phyloP scores from a whole-genome alignment of 2,888 invertebrate genomes.

The Neuroscelio doddi region DNA sequence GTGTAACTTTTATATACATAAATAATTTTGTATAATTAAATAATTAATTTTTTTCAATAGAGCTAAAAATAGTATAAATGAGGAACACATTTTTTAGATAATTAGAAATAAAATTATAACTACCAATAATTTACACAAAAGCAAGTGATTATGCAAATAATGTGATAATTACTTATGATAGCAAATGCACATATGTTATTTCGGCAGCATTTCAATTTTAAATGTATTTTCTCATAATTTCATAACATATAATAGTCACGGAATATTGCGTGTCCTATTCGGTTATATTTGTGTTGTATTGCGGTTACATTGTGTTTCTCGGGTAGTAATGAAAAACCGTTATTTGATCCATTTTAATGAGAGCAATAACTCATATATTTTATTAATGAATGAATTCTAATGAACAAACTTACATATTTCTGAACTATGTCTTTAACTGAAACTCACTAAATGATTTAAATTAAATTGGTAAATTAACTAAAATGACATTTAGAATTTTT shows the following conservation, averaged over 20 bases:
- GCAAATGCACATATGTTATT: too few species aligned
- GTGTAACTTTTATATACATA: too few species aligned
- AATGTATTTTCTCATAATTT: neutral
- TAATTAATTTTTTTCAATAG: too few species aligned
- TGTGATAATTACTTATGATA: too few species aligned
- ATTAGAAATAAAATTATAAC: too few species aligned
- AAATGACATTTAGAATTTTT: too few species aligned
- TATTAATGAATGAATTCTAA: neutral
- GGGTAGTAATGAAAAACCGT: constrained; percentile 3
- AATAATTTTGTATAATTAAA: too few species aligned
- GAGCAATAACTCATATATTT: neutral
- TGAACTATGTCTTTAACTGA: neutral
- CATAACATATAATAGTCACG: neutral
- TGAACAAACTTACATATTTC: neutral
- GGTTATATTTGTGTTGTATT: neutral
- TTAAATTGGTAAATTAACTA: too few species aligned
- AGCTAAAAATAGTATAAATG: too few species aligned
- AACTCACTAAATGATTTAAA: neutral
- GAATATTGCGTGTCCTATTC: neutral
- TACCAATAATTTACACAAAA: too few species aligned
- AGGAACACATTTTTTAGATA: too few species aligned
- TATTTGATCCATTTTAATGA: constrained; percentile 5
- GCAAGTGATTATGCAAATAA: too few species aligned
- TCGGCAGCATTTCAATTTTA: neutral
- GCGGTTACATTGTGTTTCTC: constrained; percentile 2